These are phyloP conservation scores for Agelaius phoeniceus DNA, from an alignment of 2,113 vertebrate genomes.

Conservation along the genomic window DNA sequence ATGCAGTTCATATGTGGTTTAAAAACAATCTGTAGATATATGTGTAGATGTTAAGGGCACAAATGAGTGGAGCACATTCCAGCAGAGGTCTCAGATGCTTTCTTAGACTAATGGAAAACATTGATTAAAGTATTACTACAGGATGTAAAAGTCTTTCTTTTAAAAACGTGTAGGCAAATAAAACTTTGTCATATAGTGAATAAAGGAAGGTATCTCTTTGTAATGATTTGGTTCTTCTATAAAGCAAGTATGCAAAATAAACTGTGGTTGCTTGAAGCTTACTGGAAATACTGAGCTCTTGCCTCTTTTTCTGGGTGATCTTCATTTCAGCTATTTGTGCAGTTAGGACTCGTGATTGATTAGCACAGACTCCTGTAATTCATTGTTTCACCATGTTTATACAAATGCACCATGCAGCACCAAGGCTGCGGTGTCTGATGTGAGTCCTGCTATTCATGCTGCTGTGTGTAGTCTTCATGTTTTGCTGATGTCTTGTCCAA, in stretches of 20 bases:
- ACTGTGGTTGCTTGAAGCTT: not conserved
- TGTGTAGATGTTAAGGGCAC: not conserved
- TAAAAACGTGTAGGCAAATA: not conserved
- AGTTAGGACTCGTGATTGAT: not conserved
- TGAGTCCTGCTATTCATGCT: not conserved
- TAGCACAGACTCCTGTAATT: not conserved
- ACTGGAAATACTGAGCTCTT: not conserved
- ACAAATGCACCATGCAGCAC: not conserved
- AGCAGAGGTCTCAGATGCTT: not conserved
- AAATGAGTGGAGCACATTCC: not conserved
- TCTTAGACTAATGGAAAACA: slow-evolving; percentile 7
- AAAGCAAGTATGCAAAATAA: not conserved
- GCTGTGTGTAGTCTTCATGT: not conserved
- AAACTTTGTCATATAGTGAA: not conserved
- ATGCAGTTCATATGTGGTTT: not conserved
- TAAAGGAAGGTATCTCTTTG: not conserved
- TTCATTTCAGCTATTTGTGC: not conserved
- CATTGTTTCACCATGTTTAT: accelerated
- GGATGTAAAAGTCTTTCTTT: not conserved
- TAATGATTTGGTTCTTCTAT: not conserved
- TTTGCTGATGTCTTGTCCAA: not conserved
- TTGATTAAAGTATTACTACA: not conserved
- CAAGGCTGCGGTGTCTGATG: not conserved
- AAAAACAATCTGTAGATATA: not conserved
- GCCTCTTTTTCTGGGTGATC: not conserved